Base-by-base conservation (phyloP, 2,113 vertebrate genomes). In the Lepidothrix coronata region DNA sequence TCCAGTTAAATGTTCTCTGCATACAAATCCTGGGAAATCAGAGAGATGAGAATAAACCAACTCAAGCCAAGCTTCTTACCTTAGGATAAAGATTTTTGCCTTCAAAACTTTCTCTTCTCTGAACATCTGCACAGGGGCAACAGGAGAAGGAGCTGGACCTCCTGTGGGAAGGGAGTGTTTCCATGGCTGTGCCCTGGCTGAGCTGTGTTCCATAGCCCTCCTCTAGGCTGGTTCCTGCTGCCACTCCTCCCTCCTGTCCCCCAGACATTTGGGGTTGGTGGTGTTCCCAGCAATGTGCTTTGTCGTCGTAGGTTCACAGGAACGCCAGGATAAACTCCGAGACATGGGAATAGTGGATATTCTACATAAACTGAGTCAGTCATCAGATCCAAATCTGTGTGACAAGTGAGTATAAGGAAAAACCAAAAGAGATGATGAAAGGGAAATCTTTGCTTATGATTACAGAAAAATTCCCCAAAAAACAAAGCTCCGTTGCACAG, bases 331-430 rank as follows among this genome's bases (percentile, higher is more conserved):
- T 97, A 99, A 99, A 95, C 98, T 99, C 84, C 98, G 98, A 96
- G 99, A 99, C 96, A 98, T 99, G 98, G 99, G 99, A 96, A 99
- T 99, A 61, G 99, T 99, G 88, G 99, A 99, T 97, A 98, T 99
- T 95, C 98, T 99, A 93, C 99, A 99, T 97, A 99, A 99, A 97
- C 97, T 99, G 92, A 99, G 98, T 95, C 99, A 99, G 97, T 98
- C 99, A 52, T 97, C 99, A 14, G 99, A 99, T 97, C 98, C 99
- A 92, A 99, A 98, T 98, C 99, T 99, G 92, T 99, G 99, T 96
- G 99, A 99, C 98, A 99, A 99, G 99, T 99, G 91, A 97, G 98
- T 97, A 97, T 95, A 61, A 51, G 77, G 57, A 51, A 68, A 63
- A n/a, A 27, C 24, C 8, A 30, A 52, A 74, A 83, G 37, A 30